A percentile compares a stretch with the other conserved stretches of the same genome.
Conservation (phyloP, 1,140 invertebrate species). For the Rhagoletis pomonella region DNA sequence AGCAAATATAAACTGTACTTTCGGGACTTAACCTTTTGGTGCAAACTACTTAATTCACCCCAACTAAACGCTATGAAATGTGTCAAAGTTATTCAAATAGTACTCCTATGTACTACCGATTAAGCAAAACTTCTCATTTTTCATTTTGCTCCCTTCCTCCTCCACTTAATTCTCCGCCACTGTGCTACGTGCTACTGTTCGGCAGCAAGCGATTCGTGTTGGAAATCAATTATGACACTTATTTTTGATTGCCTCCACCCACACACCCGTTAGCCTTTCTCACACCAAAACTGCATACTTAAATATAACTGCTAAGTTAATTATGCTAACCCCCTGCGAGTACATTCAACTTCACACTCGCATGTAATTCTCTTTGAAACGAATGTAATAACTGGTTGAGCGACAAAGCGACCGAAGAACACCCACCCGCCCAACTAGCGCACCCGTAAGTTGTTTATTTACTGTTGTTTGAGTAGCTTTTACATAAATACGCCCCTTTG, state of each 20-base stretch:
- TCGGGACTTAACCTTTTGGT: too few relatives aligned
- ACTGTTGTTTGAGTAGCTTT: background rate
- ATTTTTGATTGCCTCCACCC: background rate
- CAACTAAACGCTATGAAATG: too few relatives aligned
- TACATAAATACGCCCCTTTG: constrained; percentile 14
- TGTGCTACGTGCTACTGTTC: too few relatives aligned
- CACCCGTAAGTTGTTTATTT: constrained; percentile 9
- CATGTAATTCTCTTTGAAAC: background rate
- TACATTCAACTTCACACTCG: background rate
- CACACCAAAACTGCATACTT: background rate
- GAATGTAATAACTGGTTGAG: background rate
- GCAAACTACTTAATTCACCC: too few relatives aligned
- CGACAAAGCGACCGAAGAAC: too few relatives aligned
- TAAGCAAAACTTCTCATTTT: too few relatives aligned
- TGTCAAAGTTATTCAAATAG: too few relatives aligned
- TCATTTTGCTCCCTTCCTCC: too few relatives aligned
- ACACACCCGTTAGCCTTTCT: background rate
- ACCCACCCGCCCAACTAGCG: background rate
- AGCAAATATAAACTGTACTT: too few relatives aligned
- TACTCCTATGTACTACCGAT: too few relatives aligned
- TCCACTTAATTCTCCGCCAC: background rate
- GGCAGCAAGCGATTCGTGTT: background rate
- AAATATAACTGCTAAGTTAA: background rate
- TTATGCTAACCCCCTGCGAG: background rate
- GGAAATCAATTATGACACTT: constrained; percentile 47